Conservation (phyloP, 2,113 vertebrate species). For the Halichoerus grypus region DNA sequence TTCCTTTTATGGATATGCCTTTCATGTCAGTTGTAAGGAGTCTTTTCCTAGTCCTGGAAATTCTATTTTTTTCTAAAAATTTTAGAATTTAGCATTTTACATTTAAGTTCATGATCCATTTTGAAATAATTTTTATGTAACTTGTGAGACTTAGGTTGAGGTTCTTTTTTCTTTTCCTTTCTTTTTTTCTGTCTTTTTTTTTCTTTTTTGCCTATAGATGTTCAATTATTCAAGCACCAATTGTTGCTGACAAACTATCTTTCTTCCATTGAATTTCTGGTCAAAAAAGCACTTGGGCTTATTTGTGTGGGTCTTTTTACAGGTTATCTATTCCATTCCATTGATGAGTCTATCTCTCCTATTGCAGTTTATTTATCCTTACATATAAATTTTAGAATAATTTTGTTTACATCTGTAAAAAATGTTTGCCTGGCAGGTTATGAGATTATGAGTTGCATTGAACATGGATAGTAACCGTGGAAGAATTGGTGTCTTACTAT, state of each 20-base stretch:
- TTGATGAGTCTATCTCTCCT: not conserved
- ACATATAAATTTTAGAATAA: not conserved
- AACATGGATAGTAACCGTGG: not conserved
- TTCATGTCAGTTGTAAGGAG: not conserved
- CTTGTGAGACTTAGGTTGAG: not conserved
- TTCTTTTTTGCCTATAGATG: not conserved
- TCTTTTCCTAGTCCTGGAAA: not conserved
- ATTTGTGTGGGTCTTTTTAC: not conserved
- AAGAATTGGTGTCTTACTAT: not conserved
- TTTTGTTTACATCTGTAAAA: not conserved
- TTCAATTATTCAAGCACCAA: not conserved
- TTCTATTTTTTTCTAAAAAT: not conserved
- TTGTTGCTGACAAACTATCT: not conserved
- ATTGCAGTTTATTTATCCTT: not conserved
- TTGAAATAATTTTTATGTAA: not conserved
- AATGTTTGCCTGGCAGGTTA: not conserved
- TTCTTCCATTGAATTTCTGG: not conserved
- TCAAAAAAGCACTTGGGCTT: not conserved
- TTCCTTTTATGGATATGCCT: not conserved
- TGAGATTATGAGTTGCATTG: not conserved
- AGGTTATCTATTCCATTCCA: not conserved
- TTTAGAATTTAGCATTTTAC: not conserved
- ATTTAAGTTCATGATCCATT: not conserved
- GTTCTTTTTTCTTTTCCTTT: not conserved
- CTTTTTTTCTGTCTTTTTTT: not conserved